phyloP scores from a whole-genome alignment of 2,113 vertebrate species.

The Semicossyphus pulcher region DNA sequence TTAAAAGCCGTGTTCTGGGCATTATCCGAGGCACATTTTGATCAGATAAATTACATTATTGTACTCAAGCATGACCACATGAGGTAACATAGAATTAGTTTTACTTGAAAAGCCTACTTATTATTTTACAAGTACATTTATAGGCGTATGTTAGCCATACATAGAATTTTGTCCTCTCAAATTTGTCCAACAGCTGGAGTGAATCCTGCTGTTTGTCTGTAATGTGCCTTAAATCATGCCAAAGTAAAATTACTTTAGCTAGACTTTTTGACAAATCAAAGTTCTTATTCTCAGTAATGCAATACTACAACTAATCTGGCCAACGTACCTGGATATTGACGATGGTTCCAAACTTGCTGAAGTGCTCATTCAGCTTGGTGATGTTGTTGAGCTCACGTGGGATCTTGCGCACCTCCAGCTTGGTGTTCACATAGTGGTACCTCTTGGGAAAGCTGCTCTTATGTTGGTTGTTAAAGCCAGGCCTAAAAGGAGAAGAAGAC shows the following conservation, averaged over 20 bases:
- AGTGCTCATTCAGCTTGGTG: constrained; percentile 96
- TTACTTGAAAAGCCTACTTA: too few species aligned
- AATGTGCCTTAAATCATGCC: neutral
- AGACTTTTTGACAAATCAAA: neutral
- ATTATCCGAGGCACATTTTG: too few species aligned
- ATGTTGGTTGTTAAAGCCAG: constrained; percentile 91
- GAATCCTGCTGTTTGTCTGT: too few species aligned
- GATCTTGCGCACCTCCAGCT: constrained; percentile 95
- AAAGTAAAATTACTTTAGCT: too few species aligned
- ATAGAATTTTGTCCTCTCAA: too few species aligned
- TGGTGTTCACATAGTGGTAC: constrained; percentile 94
- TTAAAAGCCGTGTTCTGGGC: too few species aligned
- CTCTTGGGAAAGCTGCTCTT: constrained; percentile 91
- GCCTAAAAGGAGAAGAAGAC: constrained; percentile 77
- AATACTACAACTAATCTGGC: neutral
- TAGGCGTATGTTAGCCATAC: too few species aligned
- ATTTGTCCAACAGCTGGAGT: too few species aligned
- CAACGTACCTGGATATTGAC: constrained; percentile 95
- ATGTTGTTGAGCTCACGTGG: constrained; percentile 97
- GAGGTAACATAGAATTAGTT: too few species aligned
- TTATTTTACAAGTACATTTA: too few species aligned
- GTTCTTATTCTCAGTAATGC: neutral
- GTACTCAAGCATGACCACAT: too few species aligned
- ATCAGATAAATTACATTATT: too few species aligned
- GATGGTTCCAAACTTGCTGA: constrained; percentile 98